phyloP scores from a whole-genome alignment of 2,113 vertebrate species.

The Pseudopipra pipra region DNA sequence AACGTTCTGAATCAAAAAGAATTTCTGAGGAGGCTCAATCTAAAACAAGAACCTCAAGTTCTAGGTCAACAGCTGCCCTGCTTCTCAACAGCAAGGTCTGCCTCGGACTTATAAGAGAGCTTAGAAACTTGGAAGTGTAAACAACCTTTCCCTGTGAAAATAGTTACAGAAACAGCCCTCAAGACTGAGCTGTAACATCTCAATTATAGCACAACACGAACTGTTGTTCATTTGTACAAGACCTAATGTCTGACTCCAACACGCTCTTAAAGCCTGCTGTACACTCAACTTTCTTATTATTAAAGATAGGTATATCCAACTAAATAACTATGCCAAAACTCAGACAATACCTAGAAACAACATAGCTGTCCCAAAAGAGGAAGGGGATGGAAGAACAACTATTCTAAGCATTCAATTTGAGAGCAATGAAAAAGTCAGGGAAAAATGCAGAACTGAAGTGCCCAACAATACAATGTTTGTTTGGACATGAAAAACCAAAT shows the following conservation, averaged over 20 bases:
- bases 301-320: neutral
- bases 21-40: neutral
- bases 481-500: neutral
- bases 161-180: neutral
- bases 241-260: neutral
- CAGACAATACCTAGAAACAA: neutral
- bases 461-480: neutral
- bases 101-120: neutral
- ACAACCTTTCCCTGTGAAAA: neutral
- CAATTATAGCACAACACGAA: neutral
- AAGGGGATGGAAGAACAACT: neutral
- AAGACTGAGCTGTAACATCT: neutral
- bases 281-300: neutral
- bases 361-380: neutral
- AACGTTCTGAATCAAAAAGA: neutral
- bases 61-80: slow-evolving; percentile 3
- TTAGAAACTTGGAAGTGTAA: neutral
- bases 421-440: neutral
- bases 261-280: neutral
- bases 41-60: neutral
- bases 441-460: neutral
- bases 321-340: neutral
- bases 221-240: neutral
- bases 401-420: neutral
- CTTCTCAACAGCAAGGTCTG: neutral